Evolutionary conservation across 2,888 invertebrate species (phyloP), one percentile per base, ranked within the genome.

Genomic region (Alentia gelatinosa): DNA sequence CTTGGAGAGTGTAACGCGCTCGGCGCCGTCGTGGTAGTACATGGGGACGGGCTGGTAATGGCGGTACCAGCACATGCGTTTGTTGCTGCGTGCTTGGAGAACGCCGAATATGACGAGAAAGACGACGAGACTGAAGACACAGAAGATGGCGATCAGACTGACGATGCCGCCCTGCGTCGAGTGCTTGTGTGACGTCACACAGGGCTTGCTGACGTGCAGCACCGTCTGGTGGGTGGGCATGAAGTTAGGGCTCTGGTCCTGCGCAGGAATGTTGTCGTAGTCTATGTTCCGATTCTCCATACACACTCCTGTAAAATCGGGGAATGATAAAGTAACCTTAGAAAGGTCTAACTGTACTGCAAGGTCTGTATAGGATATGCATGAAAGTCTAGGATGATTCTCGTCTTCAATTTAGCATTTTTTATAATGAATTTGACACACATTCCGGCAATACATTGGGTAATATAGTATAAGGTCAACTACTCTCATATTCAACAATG

Each of bases 21-120:
- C 90, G 0, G 89, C 23, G 12, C 91, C 91, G 33, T 91, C 88
- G 33, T 84, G 89, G 79, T 92, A 92, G 37, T 90, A 89, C 68
- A 91, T 91, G n/a, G 92, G 92, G 47, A 93, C 93, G 12, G 92
- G 89, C 56, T 92, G 86, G 88, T 93, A 93, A 26, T 84, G 83
- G 15, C 84, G 91, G 33, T 89, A 89, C 92, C 92, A 93, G 90
- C 93, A 93, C 42, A 93, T 91, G 33, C 90, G 84, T 75, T 93
- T 86, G 37, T 88, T 39, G 19, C 92, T 86, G 19, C 90, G 90
- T 1, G 92, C 92, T 47, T 92, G 93, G 5, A 92, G 50, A 1
- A 92, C 75, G 30, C 92, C 90, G 79, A 93, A 93, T 19, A 91
- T 84, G 9, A 92, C 56, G 47, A 92, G 47, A 74, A 92, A 92